phyloP scores from a whole-genome alignment of 2,113 vertebrate species.

The Dasyprocta punctata region DNA sequence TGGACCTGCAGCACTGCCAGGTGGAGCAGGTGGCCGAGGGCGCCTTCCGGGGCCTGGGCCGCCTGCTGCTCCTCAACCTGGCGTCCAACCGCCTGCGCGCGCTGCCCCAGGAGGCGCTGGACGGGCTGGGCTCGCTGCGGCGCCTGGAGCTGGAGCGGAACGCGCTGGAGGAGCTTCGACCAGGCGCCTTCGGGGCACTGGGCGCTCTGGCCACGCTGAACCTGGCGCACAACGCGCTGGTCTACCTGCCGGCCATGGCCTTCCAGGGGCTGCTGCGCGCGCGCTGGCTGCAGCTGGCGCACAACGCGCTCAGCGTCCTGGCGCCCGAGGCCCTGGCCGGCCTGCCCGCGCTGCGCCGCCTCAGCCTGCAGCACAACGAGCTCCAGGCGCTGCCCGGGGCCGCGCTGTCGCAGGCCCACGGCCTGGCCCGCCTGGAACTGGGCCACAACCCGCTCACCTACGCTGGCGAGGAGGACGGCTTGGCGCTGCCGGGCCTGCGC shows the following conservation, averaged over 20 bases:
- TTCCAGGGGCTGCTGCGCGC: conserved; percentile 95
- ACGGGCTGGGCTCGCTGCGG: conserved; percentile 92
- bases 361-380: conserved; percentile 96
- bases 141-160: conserved; percentile 92
- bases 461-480: conserved; percentile 88
- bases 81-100: conserved; percentile 91
- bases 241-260: conserved; percentile 95
- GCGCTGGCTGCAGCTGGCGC: conserved; percentile 93
- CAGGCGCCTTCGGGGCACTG: conserved; percentile 92
- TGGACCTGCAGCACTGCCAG: conserved; percentile 92
- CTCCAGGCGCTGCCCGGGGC: conserved; percentile 93
- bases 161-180: conserved; percentile 93
- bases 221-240: conserved; percentile 92
- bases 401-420: conserved; percentile 91
- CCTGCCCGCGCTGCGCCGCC: conserved; percentile 91
- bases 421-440: conserved; percentile 90
- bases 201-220: conserved; percentile 92
- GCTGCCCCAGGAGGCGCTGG: conserved; percentile 96
- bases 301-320: conserved; percentile 94
- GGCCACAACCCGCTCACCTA: conserved; percentile 96
- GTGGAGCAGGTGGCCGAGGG: conserved; percentile 92
- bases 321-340: conserved; percentile 92
- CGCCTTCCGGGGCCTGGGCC: conserved; percentile 93
- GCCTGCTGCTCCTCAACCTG: conserved; percentile 93
- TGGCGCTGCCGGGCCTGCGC: conserved; percentile 92